Evolutionary conservation across 2,888 invertebrate species (phyloP).

Genomic region (Tetragonisca angustula): DNA sequence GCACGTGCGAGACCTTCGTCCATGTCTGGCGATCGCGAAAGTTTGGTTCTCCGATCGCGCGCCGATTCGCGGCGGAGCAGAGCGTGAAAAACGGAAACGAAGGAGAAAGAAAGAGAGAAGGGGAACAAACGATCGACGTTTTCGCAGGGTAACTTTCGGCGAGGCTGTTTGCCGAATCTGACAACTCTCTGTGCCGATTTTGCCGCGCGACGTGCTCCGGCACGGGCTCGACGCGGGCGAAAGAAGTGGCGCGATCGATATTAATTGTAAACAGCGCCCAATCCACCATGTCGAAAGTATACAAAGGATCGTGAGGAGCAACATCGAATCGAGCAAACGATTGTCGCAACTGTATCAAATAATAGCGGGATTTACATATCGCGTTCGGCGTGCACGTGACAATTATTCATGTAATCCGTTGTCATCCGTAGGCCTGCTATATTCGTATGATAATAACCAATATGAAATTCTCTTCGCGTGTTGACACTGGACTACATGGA

Average conservation of each 20-base stretch:
- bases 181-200: neutral
- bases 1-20: too few relatives aligned
- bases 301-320: conserved; percentile 44
- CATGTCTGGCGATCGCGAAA: too few relatives aligned
- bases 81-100: too few relatives aligned
- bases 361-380: conserved; percentile 67
- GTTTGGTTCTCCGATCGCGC: too few relatives aligned
- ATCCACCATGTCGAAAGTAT: conserved; percentile 37
- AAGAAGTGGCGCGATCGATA: conserved; percentile 35
- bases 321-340: conserved; percentile 57
- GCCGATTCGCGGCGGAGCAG: too few relatives aligned
- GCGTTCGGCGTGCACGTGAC: conserved; percentile 61
- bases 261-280: conserved; percentile 40
- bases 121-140: too few relatives aligned
- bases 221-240: too few relatives aligned
- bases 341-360: conserved; percentile 64
- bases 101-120: too few relatives aligned
- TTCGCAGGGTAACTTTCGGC: neutral
- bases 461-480: conserved; percentile 67
- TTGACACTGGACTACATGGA: conserved; percentile 47
- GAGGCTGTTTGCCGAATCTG: neutral
- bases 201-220: conserved; percentile 8
- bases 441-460: conserved; percentile 72
- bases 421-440: conserved; percentile 68
- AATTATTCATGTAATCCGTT: conserved; percentile 71